These are phyloP conservation scores for Gonioctena quinquepunctata DNA, from an alignment of 1,140 invertebrate genomes.

Conservation along the genomic window DNA sequence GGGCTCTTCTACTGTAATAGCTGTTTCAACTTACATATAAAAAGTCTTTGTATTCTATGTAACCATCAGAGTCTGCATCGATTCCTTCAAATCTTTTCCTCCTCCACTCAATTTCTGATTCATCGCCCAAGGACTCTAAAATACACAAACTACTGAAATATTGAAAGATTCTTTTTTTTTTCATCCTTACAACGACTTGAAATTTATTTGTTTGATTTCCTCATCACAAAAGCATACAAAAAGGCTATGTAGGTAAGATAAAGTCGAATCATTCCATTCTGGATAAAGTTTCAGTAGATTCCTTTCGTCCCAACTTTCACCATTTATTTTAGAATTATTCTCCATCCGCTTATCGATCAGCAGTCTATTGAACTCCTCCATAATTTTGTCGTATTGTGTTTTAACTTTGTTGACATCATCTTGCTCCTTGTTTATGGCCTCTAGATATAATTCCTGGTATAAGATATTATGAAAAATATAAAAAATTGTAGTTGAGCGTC, in stretches of 20 bases:
- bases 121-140: constrained; percentile 59
- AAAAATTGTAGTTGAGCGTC: too few relatives aligned
- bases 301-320: constrained; percentile 27
- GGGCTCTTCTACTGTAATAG: too few relatives aligned
- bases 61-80: constrained; percentile 59
- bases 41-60: constrained; percentile 61
- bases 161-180: background rate
- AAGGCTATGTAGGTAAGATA: constrained; percentile 60
- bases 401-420: background rate
- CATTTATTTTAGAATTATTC: constrained; percentile 2
- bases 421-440: background rate
- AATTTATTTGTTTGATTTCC: constrained; percentile 60
- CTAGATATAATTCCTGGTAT: too few relatives aligned
- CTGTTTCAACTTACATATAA: constrained; percentile 53
- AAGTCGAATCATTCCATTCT: constrained; percentile 61
- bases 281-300: constrained; percentile 57
- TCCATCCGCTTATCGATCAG: constrained; percentile 45
- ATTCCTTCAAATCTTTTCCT: constrained; percentile 57
- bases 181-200: constrained; percentile 59
- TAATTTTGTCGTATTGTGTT: constrained; percentile 42
- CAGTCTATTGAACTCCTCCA: constrained; percentile 60
- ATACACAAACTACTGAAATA: constrained; percentile 54
- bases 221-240: constrained; percentile 61
- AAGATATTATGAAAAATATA: too few relatives aligned
- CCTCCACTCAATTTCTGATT: constrained; percentile 53